Conservation (phyloP, 2,797 vertebrate species). For the Hemibagrus guttatus region DNA sequence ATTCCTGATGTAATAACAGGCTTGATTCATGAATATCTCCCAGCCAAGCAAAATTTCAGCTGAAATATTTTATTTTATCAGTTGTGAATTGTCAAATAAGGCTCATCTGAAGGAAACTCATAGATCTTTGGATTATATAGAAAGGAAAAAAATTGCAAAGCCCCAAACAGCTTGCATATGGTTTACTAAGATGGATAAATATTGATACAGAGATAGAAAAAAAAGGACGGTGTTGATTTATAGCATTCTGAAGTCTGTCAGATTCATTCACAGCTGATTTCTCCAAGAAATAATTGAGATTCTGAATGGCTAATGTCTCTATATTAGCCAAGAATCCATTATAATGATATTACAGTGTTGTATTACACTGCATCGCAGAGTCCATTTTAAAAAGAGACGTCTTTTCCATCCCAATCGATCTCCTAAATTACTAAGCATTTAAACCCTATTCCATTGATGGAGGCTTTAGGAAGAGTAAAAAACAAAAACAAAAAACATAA, state of each 20-base stretch:
- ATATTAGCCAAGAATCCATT: not conserved
- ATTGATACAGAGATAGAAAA: not conserved
- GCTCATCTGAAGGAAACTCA: not conserved
- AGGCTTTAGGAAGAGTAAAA: too few relatives aligned
- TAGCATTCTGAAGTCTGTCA: not conserved
- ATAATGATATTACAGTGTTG: not conserved
- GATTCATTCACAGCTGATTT: not conserved
- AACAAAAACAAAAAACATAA: too few relatives aligned
- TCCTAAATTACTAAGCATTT: too few relatives aligned
- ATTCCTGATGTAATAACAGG: not conserved
- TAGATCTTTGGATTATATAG: not conserved
- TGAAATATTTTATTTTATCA: not conserved
- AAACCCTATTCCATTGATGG: too few relatives aligned
- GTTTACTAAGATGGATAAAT: slow-evolving; percentile 20
- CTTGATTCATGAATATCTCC: not conserved
- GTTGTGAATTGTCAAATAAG: not conserved
- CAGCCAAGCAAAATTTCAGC: not conserved
- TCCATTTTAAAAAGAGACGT: not conserved
- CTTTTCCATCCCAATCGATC: too few relatives aligned
- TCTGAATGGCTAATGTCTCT: not conserved
- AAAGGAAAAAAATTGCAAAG: not conserved
- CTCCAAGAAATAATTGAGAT: not conserved
- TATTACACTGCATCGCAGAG: not conserved
- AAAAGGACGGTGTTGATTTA: not conserved
- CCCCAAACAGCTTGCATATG: not conserved